Conservation (phyloP, 2,797 vertebrate species). For the Macroramphosus scolopax region DNA sequence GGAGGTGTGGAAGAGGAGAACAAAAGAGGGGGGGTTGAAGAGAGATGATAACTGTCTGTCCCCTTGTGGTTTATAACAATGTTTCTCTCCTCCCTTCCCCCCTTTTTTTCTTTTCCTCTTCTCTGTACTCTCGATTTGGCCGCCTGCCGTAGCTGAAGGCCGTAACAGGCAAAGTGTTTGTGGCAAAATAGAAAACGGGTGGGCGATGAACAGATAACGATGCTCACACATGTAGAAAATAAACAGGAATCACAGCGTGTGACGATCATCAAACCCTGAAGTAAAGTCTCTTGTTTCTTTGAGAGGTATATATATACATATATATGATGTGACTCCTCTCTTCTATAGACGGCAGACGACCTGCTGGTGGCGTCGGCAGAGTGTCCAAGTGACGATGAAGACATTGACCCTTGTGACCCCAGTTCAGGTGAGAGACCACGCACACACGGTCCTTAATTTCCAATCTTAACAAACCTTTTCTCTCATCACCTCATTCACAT, state of each 20-base stretch:
- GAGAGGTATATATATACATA: too few relatives aligned
- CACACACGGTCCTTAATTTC: conserved; percentile 4
- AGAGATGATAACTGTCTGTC: conserved; percentile 41
- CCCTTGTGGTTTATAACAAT: conserved; percentile 42
- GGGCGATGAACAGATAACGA: conserved; percentile 43
- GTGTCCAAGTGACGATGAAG: conserved; percentile 97
- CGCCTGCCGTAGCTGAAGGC: conserved; percentile 46
- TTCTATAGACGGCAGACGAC: conserved; percentile 86
- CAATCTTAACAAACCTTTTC: conserved; percentile 2
- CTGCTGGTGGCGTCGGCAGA: conserved; percentile 97
- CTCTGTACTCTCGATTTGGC: conserved; percentile 38
- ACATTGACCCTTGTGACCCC: conserved; percentile 98
- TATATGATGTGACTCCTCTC: conserved; percentile 7
- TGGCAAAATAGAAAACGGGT: conserved; percentile 43
- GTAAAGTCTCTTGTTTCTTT: conserved; percentile 3
- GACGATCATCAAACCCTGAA: neutral
- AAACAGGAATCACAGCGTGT: conserved; percentile 31
- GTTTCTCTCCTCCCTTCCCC: conserved; percentile 33
- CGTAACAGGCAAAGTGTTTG: conserved; percentile 42
- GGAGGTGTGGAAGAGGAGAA: conserved; percentile 22
- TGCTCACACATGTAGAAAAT: conserved; percentile 51
- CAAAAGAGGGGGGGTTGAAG: conserved; percentile 42
- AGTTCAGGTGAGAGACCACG: conserved; percentile 91
- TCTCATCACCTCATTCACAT: neutral
- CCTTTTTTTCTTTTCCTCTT: conserved; percentile 29